Conservation (phyloP, 2,797 vertebrate species). For the Ambastaia sidthimunki region DNA sequence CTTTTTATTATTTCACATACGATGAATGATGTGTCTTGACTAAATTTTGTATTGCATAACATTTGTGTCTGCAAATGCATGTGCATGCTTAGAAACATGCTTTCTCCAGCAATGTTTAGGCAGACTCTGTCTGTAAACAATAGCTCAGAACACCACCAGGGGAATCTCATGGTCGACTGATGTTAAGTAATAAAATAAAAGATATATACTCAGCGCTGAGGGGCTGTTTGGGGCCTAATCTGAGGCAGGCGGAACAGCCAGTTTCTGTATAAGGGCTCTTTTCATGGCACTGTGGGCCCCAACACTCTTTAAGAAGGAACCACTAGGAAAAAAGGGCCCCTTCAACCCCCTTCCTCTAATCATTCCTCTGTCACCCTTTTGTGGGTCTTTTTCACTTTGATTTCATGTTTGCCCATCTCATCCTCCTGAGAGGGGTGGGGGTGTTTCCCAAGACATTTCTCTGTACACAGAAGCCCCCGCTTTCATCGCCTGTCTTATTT, state of each 20-base stretch:
- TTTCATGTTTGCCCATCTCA: slow-evolving; percentile 79
- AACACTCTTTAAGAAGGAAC: slow-evolving; percentile 67
- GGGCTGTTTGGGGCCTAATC: slow-evolving; percentile 72
- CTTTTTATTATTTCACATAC: not conserved
- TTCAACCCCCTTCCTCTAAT: slow-evolving; percentile 67
- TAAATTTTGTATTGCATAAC: not conserved
- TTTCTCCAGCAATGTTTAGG: not conserved
- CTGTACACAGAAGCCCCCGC: slow-evolving; percentile 58
- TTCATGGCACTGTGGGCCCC: slow-evolving; percentile 74
- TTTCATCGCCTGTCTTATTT: not conserved
- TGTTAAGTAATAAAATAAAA: slow-evolving; percentile 64
- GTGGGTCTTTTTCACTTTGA: slow-evolving; percentile 80
- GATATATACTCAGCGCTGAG: slow-evolving; percentile 66
- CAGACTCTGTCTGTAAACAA: slow-evolving; percentile 8
- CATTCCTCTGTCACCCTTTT: slow-evolving; percentile 75
- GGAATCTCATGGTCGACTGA: slow-evolving; percentile 11
- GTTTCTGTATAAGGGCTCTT: slow-evolving; percentile 77
- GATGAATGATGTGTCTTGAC: not conserved
- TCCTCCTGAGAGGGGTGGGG: slow-evolving; percentile 59
- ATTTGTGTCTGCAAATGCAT: not conserved
- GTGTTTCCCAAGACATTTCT: slow-evolving; percentile 69
- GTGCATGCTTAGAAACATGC: not conserved
- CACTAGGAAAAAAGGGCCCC: slow-evolving; percentile 42
- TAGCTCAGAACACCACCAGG: slow-evolving; percentile 15
- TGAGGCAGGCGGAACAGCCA: slow-evolving; percentile 73